These are phyloP conservation scores for Drosophila mettleri DNA, from an alignment of 2,888 invertebrate species.

Conservation along the genomic window DNA sequence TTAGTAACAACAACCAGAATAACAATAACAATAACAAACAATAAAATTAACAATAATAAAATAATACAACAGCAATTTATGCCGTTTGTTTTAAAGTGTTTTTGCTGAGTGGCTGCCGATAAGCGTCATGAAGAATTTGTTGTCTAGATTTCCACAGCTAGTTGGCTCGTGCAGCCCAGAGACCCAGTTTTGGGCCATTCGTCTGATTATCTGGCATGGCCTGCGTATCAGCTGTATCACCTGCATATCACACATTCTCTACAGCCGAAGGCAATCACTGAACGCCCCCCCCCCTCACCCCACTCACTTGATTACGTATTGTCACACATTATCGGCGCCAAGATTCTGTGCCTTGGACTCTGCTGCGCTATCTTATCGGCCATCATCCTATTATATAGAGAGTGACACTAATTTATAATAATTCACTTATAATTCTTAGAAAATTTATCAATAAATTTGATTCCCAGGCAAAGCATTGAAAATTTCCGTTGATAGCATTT, in stretches of 20 bases:
- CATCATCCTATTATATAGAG: background rate
- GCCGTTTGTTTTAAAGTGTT: conserved; percentile 29
- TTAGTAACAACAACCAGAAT: background rate
- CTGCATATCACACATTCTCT: conserved; percentile 2
- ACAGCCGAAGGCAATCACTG: conserved; percentile 6
- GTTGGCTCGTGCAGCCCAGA: conserved; percentile 20
- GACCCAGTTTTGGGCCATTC: conserved; percentile 25
- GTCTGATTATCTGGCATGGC: conserved; percentile 1
- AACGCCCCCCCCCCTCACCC: no score
- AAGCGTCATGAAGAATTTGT: conserved; percentile 45
- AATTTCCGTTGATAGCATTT: conserved; percentile 7
- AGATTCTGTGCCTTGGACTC: background rate
- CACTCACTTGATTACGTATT: conserved; percentile 29
- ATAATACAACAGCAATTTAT: conserved; percentile 21
- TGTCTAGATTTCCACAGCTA: conserved; percentile 64
- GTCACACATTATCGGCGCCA: conserved; percentile 36
- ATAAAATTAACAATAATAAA: conserved; percentile 1
- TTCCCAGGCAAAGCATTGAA: background rate
- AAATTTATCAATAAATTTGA: conserved; percentile 26
- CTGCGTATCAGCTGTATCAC: conserved; percentile 4
- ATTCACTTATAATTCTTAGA: conserved; percentile 36
- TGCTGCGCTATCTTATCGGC: no score
- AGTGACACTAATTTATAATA: conserved; percentile 29
- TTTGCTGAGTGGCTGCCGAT: conserved; percentile 56
- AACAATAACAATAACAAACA: conserved; percentile 4